phyloP scores from a whole-genome alignment of 2,888 invertebrate genomes.

The Acleris laterana region DNA sequence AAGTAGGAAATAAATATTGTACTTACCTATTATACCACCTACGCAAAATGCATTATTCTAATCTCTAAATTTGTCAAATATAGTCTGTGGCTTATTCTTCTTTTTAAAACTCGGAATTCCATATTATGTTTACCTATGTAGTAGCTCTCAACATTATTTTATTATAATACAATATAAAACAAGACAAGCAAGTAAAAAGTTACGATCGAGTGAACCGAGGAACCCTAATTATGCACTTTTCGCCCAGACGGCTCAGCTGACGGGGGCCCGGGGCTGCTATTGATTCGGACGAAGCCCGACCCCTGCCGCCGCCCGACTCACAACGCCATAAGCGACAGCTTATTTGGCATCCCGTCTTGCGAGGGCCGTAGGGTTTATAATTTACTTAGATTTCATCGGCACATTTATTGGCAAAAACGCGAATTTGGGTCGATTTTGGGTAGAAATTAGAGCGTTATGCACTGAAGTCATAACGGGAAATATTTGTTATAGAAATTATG shows the following conservation, averaged over 20 bases:
- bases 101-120: too few relatives aligned
- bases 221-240: constrained; percentile 42
- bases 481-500: background rate
- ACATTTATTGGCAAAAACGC: background rate
- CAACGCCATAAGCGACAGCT: constrained; percentile 19
- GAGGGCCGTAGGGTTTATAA: constrained; percentile 21
- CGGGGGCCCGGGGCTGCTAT: constrained; percentile 44
- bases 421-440: background rate
- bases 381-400: constrained; percentile 12
- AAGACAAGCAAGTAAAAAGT: background rate
- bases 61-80: too few relatives aligned
- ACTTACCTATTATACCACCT: too few relatives aligned
- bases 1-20: too few relatives aligned
- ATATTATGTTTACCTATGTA: too few relatives aligned
- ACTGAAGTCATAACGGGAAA: too few relatives aligned
- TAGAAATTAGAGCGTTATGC: too few relatives aligned
- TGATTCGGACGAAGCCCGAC: constrained; percentile 42
- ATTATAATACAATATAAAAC: too few relatives aligned
- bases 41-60: too few relatives aligned
- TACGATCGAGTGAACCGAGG: constrained; percentile 43
- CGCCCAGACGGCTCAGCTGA: constrained; percentile 48
- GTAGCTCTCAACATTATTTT: too few relatives aligned
- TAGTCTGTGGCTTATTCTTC: too few relatives aligned
- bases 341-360: constrained; percentile 31
- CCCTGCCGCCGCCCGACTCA: constrained; percentile 31